A percentile compares a stretch with the other conserved stretches of the same genome.
phyloP scores from a whole-genome alignment of 2,888 invertebrate genomes.

The Carcina quercana region DNA sequence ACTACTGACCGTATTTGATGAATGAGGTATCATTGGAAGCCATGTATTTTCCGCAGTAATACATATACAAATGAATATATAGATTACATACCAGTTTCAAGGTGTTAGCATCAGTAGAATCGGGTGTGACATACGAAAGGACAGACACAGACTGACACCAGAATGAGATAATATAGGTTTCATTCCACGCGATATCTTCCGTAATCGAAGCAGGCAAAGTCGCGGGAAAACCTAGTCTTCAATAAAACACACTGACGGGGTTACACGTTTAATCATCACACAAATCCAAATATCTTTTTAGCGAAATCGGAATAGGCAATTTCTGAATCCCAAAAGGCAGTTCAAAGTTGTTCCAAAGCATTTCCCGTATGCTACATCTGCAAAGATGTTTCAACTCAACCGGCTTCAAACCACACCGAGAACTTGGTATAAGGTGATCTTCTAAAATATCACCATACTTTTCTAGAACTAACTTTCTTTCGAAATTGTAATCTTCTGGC shows the following conservation, averaged over 20 bases:
- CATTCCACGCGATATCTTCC: background rate
- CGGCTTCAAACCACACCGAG: conserved; percentile 76
- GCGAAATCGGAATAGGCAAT: conserved; percentile 77
- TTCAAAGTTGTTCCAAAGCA: conserved; percentile 79
- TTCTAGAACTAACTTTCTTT: conserved; percentile 51
- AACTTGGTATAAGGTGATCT: conserved; percentile 74
- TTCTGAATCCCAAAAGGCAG: conserved; percentile 83
- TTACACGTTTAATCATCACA: conserved; percentile 76
- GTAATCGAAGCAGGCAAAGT: background rate
- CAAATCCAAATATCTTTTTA: conserved; percentile 83
- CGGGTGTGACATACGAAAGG: background rate
- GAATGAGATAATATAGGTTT: background rate
- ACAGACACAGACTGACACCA: too few species aligned
- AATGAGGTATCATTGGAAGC: too few species aligned
- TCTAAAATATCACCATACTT: conserved; percentile 68
- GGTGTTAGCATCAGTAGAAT: too few species aligned
- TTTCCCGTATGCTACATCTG: conserved; percentile 79
- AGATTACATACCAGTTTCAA: too few species aligned
- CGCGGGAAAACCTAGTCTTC: background rate
- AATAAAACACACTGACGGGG: background rate
- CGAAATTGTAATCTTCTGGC: conserved; percentile 59
- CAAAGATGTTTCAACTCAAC: conserved; percentile 85
- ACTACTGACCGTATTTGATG: too few species aligned
- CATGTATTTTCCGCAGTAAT: too few species aligned
- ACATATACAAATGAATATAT: too few species aligned